Conservation (phyloP, 2,797 vertebrate species). For the Podargus strigoides region DNA sequence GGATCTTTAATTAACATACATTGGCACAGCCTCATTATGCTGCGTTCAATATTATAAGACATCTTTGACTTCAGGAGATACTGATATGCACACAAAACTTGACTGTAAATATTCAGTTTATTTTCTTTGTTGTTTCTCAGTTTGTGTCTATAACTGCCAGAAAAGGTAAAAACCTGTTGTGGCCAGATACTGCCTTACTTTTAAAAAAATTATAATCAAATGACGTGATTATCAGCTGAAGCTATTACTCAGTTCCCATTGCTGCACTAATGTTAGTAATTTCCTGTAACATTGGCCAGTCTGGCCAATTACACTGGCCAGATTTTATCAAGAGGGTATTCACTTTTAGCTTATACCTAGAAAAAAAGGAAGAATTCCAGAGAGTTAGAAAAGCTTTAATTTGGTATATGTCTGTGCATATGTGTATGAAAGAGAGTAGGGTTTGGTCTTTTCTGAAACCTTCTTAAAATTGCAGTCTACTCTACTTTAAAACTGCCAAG, state of each 20-base stretch:
- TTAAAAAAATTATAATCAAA: neutral
- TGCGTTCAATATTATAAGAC: fast-evolving
- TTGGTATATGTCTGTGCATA: neutral
- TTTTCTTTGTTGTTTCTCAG: neutral
- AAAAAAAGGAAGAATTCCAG: neutral
- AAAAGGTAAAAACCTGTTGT: neutral
- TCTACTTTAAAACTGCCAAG: neutral
- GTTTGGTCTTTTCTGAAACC: neutral
- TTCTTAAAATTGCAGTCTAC: neutral
- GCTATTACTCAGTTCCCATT: neutral
- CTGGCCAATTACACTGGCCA: neutral
- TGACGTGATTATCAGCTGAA: neutral
- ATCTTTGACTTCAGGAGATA: neutral
- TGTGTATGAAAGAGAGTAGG: neutral
- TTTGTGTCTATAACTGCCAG: neutral
- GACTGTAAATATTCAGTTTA: neutral
- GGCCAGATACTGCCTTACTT: neutral
- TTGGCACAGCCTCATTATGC: fast-evolving
- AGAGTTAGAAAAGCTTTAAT: neutral
- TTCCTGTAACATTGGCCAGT: too few relatives aligned
- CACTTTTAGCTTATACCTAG: neutral
- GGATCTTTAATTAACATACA: neutral
- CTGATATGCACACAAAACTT: neutral
- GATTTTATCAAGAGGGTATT: neutral
- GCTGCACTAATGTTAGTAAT: neutral